Conservation (phyloP, 2,888 invertebrate species). For the Nomada goodeniana region DNA sequence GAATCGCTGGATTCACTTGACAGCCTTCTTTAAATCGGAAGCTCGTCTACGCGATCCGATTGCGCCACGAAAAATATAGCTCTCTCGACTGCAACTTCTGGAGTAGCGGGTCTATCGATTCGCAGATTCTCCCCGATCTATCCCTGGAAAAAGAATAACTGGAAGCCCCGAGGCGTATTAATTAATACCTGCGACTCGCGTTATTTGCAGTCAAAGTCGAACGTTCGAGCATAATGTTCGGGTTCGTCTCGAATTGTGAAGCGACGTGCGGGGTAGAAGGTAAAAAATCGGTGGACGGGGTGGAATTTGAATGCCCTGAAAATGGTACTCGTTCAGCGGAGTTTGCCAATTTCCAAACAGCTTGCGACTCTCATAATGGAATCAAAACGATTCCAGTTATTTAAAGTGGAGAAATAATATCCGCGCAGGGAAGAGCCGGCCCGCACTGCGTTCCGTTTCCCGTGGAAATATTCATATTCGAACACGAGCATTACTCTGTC, state of each 20-base stretch:
- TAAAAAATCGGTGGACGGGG: background rate
- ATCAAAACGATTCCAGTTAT: slow-evolving; percentile 1
- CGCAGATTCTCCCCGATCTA: background rate
- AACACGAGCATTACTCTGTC: background rate
- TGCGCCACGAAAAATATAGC: background rate
- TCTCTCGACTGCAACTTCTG: background rate
- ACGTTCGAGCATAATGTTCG: slow-evolving; percentile 9
- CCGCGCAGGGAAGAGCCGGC: background rate
- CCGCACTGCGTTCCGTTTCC: background rate
- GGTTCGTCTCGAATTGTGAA: slow-evolving; percentile 3
- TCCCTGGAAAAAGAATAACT: background rate
- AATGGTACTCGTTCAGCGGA: background rate
- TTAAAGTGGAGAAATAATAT: slow-evolving; percentile 5
- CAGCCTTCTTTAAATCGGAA: background rate
- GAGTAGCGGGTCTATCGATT: background rate
- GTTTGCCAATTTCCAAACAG: background rate
- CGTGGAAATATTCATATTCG: background rate
- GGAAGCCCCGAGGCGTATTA: background rate
- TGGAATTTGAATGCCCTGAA: background rate
- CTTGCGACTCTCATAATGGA: background rate
- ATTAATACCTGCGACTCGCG: background rate
- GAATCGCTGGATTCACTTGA: background rate
- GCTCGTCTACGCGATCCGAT: background rate
- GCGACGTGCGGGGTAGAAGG: background rate
- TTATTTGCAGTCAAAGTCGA: background rate